These are phyloP conservation scores for Aegithalos caudatus DNA, from an alignment of 2,113 vertebrate species.

Conservation along the genomic window DNA sequence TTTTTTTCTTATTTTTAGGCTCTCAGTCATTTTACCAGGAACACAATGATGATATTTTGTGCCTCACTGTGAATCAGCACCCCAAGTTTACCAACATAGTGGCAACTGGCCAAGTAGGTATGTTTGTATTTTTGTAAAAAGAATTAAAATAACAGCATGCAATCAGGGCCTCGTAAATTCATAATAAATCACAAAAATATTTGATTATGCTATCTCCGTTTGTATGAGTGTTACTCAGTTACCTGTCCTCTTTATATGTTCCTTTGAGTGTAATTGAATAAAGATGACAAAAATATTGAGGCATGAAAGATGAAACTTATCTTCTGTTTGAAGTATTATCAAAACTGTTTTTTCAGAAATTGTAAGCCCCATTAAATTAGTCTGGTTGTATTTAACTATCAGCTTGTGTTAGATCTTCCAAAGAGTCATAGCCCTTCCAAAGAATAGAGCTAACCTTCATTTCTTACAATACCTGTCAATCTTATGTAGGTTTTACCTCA, in stretches of 20 bases:
- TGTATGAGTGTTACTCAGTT: slow-evolving; percentile 68
- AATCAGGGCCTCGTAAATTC: slow-evolving; percentile 34
- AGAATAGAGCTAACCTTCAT: neutral
- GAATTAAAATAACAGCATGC: slow-evolving; percentile 45
- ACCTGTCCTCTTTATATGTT: slow-evolving; percentile 53
- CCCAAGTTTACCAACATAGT: slow-evolving; percentile 98
- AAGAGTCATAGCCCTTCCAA: neutral
- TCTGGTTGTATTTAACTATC: neutral
- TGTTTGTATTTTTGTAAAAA: slow-evolving; percentile 83
- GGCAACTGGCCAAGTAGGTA: slow-evolving; percentile 99
- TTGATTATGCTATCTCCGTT: slow-evolving; percentile 47
- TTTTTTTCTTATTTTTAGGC: slow-evolving; percentile 70
- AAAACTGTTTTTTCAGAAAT: neutral
- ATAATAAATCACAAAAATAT: slow-evolving; percentile 27
- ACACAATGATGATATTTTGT: slow-evolving; percentile 98
- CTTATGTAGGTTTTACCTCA: neutral
- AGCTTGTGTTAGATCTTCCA: neutral
- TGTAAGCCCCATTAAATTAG: slow-evolving; percentile 25
- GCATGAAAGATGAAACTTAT: neutral
- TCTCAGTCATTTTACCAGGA: slow-evolving; percentile 98
- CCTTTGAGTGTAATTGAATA: neutral
- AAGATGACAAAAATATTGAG: neutral
- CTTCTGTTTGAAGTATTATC: slow-evolving; percentile 3
- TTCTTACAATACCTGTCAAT: neutral
- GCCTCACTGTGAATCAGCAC: slow-evolving; percentile 98